phyloP scores from a whole-genome alignment of 2,888 invertebrate genomes.

The Tetragonisca angustula region DNA sequence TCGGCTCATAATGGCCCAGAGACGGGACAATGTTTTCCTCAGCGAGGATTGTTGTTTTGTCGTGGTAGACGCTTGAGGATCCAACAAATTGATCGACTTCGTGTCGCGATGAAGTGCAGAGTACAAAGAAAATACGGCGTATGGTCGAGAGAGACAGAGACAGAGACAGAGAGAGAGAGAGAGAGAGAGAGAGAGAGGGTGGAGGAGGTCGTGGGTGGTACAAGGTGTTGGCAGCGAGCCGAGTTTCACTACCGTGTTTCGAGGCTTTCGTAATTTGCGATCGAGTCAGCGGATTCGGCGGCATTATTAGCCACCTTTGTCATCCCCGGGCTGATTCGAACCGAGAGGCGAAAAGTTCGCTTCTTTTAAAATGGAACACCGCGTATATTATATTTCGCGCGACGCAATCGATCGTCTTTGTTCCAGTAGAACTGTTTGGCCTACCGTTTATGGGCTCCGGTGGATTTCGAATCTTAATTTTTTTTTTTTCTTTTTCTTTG shows the following conservation, averaged over 20 bases:
- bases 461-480: neutral
- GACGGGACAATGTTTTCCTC: neutral
- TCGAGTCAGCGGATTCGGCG: constrained; percentile 59
- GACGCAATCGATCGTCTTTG: neutral
- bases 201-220: constrained; percentile 13
- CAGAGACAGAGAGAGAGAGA: too few relatives aligned
- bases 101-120: constrained; percentile 9
- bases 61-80: neutral
- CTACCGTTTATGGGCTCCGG: neutral
- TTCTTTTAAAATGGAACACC: neutral
- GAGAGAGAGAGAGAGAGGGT: too few relatives aligned
- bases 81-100: constrained; percentile 18
- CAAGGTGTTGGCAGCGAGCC: constrained; percentile 55
- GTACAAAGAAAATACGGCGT: constrained; percentile 39
- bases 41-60: constrained; percentile 2
- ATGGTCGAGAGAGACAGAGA: neutral
- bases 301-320: constrained; percentile 52
- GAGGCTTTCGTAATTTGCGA: constrained; percentile 53
- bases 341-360: constrained; percentile 6
- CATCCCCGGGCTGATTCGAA: neutral
- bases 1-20: neutral
- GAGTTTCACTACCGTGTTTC: constrained; percentile 46
- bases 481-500: neutral
- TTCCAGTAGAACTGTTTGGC: neutral
- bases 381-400: neutral